These are phyloP conservation scores for Magallana angulata DNA, from an alignment of 1,140 invertebrate species.

Conservation along the genomic window DNA sequence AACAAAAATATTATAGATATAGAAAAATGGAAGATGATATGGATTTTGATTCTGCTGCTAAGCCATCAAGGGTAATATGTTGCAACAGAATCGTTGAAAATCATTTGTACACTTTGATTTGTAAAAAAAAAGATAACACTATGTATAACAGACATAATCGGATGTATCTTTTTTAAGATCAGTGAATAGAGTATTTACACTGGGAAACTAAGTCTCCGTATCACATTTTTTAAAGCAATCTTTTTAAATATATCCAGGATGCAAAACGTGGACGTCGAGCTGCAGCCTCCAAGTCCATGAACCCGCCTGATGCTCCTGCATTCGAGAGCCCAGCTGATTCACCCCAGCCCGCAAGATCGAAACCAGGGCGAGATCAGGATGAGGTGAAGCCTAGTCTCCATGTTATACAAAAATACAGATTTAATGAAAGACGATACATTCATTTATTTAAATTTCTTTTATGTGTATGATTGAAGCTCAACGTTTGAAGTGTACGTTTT, in stretches of 20 bases:
- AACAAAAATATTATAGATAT: neutral
- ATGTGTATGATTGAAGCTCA: no score
- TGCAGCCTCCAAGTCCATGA: slow-evolving; percentile 24
- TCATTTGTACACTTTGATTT: no score
- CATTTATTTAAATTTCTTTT: no score
- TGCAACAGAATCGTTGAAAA: no score
- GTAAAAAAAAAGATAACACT: no score
- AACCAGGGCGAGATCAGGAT: slow-evolving; percentile 52
- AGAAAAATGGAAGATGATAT: slow-evolving; percentile 1
- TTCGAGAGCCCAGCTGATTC: slow-evolving; percentile 54
- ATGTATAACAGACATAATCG: no score
- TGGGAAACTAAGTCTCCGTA: no score
- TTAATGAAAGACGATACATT: no score
- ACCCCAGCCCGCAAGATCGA: slow-evolving; percentile 28
- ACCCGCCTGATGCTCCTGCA: slow-evolving; percentile 57
- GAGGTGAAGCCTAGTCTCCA: neutral
- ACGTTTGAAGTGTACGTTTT: neutral
- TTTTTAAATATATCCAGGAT: slow-evolving; percentile 6
- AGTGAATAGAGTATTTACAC: no score
- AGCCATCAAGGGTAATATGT: slow-evolving; percentile 11
- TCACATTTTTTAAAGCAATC: no score
- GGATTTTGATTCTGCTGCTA: slow-evolving; percentile 14
- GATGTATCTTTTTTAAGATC: no score
- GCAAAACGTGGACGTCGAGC: slow-evolving; percentile 67
- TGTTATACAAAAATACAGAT: no score